Conservation (phyloP, 1,140 invertebrate species). For the Sesamia nonagrioides region DNA sequence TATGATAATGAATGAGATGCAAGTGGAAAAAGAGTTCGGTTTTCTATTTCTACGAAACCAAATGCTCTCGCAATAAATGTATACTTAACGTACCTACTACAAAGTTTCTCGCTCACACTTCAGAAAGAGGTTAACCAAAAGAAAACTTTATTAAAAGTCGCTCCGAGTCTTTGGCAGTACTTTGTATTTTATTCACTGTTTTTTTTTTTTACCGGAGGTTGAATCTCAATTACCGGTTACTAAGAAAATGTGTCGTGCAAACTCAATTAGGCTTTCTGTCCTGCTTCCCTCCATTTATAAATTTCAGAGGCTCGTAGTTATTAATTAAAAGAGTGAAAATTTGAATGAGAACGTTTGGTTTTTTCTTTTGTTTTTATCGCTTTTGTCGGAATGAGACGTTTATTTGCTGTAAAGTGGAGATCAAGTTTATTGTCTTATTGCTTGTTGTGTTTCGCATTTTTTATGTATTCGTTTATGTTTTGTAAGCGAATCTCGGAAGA, state of each 20-base stretch:
- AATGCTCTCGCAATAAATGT: neutral
- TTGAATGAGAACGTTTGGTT: neutral
- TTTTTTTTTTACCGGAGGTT: conserved; percentile 27
- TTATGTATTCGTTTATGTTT: too few species aligned
- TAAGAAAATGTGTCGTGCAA: conserved; percentile 45
- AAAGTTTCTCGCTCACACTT: conserved; percentile 36
- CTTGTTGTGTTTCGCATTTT: neutral
- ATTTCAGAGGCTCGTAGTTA: conserved; percentile 21
- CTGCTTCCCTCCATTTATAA: conserved; percentile 21
- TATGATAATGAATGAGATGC: too few species aligned
- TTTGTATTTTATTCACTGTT: conserved; percentile 47
- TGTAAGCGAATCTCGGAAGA: too few species aligned
- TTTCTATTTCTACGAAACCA: neutral
- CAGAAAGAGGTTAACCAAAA: conserved; percentile 30
- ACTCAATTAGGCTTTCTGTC: conserved; percentile 48
- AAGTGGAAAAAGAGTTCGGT: neutral
- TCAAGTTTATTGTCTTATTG: neutral
- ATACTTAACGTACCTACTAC: neutral
- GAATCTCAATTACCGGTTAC: conserved; percentile 52
- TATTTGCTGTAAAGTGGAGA: neutral
- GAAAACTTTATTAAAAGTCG: conserved; percentile 51
- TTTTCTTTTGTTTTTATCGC: neutral
- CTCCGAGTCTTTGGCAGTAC: conserved; percentile 27
- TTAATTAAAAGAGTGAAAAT: conserved; percentile 42
- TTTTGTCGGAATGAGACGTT: neutral